Evolutionary conservation across 2,113 vertebrate genomes (phyloP).

Genomic region (Pycnonotus jocosus): DNA sequence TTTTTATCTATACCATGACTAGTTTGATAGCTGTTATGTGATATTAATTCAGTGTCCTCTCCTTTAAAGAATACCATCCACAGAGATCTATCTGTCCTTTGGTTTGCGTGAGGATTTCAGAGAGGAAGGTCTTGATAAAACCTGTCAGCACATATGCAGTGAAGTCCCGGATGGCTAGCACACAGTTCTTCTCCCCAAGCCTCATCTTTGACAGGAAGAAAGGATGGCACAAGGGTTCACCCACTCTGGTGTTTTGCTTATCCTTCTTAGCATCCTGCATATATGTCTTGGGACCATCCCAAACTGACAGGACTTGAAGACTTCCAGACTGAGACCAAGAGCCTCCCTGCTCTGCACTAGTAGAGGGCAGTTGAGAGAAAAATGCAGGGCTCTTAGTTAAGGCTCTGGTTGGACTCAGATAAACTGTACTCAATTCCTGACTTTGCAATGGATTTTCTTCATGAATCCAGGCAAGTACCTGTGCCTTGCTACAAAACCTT

Average conservation of each 20-base stretch:
- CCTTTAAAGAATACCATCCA: background rate
- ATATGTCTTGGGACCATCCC: background rate
- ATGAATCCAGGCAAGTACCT: background rate
- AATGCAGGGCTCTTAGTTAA: background rate
- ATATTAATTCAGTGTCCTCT: background rate
- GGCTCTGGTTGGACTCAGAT: background rate
- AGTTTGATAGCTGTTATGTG: background rate
- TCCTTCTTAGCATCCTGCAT: background rate
- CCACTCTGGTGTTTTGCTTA: background rate
- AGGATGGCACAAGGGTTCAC: background rate
- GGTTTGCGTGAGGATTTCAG: background rate
- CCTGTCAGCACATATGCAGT: background rate
- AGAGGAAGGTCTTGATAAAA: background rate
- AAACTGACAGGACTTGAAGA: background rate
- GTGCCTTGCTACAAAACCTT: background rate
- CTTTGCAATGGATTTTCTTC: background rate
- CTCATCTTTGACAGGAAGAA: background rate
- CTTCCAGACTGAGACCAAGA: background rate
- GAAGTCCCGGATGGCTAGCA: background rate
- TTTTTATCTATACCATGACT: background rate
- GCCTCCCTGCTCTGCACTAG: background rate
- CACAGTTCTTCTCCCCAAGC: rapidly evolving
- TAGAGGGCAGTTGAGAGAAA: background rate
- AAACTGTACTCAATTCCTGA: background rate
- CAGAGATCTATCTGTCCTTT: background rate